Percentiles rank a stretch among this genome's conserved stretches.
phyloP scores from a whole-genome alignment of 1,140 invertebrate species.

The Zophobas atratus region DNA sequence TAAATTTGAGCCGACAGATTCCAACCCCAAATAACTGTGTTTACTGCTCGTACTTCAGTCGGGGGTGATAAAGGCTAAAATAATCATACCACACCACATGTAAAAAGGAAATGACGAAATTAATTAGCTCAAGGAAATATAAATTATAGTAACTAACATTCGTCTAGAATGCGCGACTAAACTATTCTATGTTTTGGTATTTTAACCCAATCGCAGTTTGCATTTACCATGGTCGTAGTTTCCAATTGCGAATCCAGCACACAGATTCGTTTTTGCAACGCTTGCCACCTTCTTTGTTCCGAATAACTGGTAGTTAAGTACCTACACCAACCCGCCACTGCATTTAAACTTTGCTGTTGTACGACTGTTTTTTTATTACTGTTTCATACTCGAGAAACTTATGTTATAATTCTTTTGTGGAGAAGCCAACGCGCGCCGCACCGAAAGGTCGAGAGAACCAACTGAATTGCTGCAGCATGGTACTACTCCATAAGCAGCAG shows the following conservation, averaged over 20 bases:
- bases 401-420: neutral
- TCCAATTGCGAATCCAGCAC: conserved; percentile 15
- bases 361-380: neutral
- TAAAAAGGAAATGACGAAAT: conserved; percentile 14
- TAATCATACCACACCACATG: neutral
- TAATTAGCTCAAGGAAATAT: neutral
- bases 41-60: too few relatives aligned
- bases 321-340: conserved; percentile 25
- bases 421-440: conserved; percentile 13
- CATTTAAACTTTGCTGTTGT: neutral
- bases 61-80: neutral
- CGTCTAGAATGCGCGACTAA: too few relatives aligned
- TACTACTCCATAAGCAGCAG: conserved; percentile 20
- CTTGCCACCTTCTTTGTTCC: neutral
- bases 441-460: conserved; percentile 36
- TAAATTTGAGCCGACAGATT: too few relatives aligned
- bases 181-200: too few relatives aligned
- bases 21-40: too few relatives aligned
- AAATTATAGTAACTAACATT: neutral
- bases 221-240: conserved; percentile 20
- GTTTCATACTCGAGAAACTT: neutral
- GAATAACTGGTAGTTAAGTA: neutral
- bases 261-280: neutral
- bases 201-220: too few relatives aligned
- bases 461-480: conserved; percentile 26